Base-by-base conservation (phyloP, 30 jellyfish, hydroid and myxozoan species). In the Pseudorhiza aurosa region DNA sequence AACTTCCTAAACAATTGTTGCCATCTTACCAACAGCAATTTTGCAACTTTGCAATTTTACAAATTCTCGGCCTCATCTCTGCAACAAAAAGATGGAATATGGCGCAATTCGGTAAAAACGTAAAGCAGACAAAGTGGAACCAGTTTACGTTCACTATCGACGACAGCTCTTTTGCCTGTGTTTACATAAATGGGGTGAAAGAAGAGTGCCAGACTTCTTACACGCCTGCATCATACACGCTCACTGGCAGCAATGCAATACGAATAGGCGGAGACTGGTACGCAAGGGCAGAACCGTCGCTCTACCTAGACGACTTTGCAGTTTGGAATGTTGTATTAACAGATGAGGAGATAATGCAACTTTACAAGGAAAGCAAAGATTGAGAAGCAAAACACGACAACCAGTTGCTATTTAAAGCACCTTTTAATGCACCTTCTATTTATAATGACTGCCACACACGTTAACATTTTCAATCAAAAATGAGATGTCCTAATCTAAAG, bases 251-350 rank as follows among this genome's bases (percentile, higher is more conserved):
- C 33, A 5, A 2, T 0, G 77, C 32, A 2, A 1, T 35, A 10
- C 32, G 58, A n/a, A 7, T 64, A 1, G 77, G 77, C 3, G 77
- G 77, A 19, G 58, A 31, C 7, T 64, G 77, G 77, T 31, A 29
- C 37, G 32, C 77, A 25, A 33, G 33, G 1, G 9, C 59, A 1
- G 77, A 64, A 22, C 77, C 77, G 0, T 11, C 2, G 22, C 8
- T 64, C 58, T 64, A 5, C 30, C 12, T 64, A 12, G 77, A 64
- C 30, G 77, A 64, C 51, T 64, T 64, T 42, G 77, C 58, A 24
- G 24, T 64, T 4, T 64, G 77, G 77, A 24, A n/a, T 15, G 58
- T 18, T 19, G 77, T 36, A 9, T 35, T 64, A 7, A 64, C 77
- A 4, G 33, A 8, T 4, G 30, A 30, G 4, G 77, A 64, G 27